Evolutionary conservation across 2,113 vertebrate species (phyloP).

Genomic region (Semnornis frantzii): DNA sequence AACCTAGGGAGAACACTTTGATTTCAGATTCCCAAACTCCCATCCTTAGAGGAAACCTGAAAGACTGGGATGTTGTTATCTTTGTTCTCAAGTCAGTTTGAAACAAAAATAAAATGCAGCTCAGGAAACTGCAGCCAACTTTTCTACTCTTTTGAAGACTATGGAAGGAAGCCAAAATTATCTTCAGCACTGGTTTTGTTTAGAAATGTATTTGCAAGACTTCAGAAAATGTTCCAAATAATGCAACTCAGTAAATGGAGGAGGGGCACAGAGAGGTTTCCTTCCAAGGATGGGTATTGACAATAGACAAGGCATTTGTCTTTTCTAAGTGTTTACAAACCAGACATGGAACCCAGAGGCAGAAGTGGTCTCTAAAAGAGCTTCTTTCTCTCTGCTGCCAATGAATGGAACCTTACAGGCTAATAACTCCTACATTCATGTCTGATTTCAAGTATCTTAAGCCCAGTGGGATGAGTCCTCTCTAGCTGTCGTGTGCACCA

Average conservation of each 20-base stretch:
- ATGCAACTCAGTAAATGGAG: not conserved
- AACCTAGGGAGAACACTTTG: not conserved
- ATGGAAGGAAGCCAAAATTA: not conserved
- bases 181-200: not conserved
- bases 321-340: not conserved
- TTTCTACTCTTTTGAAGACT: not conserved
- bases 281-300: not conserved
- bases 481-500: not conserved
- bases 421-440: not conserved
- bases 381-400: not conserved
- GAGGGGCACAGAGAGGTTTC: not conserved
- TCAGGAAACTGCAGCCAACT: not conserved
- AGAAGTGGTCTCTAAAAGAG: not conserved
- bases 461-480: not conserved
- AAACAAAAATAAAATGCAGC: not conserved
- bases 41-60: not conserved
- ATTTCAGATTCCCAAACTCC: not conserved
- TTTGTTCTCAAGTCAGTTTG: not conserved
- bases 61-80: not conserved
- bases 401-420: not conserved
- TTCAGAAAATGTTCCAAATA: not conserved
- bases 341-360: not conserved
- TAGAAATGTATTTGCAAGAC: not conserved
- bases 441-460: not conserved
- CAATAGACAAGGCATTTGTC: not conserved